phyloP scores from a whole-genome alignment of 2,113 vertebrate species.

The Helogale parvula region DNA sequence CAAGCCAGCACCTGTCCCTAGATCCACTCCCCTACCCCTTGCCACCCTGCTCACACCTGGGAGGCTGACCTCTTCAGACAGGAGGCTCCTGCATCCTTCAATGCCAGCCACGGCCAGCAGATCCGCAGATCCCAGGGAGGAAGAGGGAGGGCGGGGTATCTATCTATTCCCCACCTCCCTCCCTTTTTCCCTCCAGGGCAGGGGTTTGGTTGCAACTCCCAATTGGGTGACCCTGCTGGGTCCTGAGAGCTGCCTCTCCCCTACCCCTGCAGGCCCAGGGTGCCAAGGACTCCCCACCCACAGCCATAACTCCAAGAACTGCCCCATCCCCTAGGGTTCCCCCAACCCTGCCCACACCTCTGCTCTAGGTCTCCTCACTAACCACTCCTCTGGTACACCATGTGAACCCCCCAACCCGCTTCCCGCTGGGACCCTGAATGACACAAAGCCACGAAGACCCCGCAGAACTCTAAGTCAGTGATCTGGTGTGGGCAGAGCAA shows the following conservation, averaged over 20 bases:
- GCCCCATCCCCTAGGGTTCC: not conserved
- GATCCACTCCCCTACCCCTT: not conserved
- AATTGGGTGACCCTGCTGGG: not conserved
- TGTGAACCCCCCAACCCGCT: no score
- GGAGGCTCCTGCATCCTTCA: not conserved
- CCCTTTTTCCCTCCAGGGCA: not conserved
- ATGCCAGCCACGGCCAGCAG: not conserved
- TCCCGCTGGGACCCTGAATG: not conserved
- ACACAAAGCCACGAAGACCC: not conserved
- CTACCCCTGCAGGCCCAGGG: not conserved
- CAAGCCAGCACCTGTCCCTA: no score
- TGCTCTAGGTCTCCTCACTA: not conserved
- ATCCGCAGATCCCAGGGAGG: not conserved
- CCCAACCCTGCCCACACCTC: not conserved
- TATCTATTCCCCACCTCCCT: not conserved
- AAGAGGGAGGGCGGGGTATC: no score
- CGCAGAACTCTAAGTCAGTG: not conserved
- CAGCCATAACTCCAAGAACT: not conserved
- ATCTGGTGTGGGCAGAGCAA: not conserved
- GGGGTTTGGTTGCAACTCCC: not conserved
- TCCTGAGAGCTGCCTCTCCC: not conserved
- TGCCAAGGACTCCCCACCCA: not conserved
- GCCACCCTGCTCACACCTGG: not conserved
- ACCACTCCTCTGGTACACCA: no score
- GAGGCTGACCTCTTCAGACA: not conserved